These are phyloP conservation scores for Emesis castigata DNA, from an alignment of 2,888 invertebrate species.

Conservation along the genomic window DNA sequence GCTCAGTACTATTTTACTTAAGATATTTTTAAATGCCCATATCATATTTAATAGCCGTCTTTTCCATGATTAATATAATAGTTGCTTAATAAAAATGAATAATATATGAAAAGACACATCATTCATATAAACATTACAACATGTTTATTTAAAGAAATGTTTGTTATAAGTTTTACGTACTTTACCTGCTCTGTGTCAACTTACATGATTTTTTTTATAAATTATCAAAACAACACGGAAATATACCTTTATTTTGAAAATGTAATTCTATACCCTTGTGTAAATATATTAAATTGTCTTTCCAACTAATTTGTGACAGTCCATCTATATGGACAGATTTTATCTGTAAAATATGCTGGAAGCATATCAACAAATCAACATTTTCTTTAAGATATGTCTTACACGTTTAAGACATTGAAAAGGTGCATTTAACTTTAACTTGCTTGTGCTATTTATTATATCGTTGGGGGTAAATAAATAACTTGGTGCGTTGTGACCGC, in stretches of 20 bases:
- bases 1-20: too few species aligned
- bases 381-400: neutral
- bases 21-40: too few species aligned
- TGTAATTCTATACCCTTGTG: neutral
- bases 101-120: neutral
- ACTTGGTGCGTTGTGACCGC: slow-evolving; percentile 24
- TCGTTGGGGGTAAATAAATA: slow-evolving; percentile 42
- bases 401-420: neutral
- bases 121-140: neutral
- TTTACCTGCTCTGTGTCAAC: neutral
- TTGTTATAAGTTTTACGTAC: neutral
- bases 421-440: neutral
- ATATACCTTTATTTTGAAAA: neutral
- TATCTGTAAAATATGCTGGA: neutral
- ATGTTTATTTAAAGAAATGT: neutral
- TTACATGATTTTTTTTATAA: too few species aligned
- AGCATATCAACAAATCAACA: neutral
- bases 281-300: neutral
- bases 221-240: neutral
- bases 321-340: neutral
- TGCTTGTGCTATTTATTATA: neutral
- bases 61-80: too few species aligned
- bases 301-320: neutral
- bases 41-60: too few species aligned
- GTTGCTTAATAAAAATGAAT: too few species aligned